Base-by-base conservation (phyloP, 2,113 vertebrate species). In the Vidua chalybeata region DNA sequence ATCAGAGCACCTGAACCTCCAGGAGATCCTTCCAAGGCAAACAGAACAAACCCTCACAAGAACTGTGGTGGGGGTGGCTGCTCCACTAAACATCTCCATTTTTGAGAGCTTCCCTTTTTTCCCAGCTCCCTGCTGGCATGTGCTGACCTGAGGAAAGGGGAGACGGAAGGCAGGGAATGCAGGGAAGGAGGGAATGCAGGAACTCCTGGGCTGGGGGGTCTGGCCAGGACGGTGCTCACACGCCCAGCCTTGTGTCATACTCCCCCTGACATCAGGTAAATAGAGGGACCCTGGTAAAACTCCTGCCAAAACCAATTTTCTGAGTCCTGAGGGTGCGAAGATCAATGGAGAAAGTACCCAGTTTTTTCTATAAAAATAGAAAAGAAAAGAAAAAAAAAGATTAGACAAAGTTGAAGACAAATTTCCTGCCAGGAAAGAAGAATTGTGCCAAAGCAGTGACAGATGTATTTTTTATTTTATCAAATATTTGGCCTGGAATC, bases 381-480 rank as follows among this genome's bases (percentile, higher is more conserved):
- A 62, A 41, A 88, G 20, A 19, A 71, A 59, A n/a, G n/a, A 64
- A 33, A 43, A 30, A 8, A 0, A 7, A 35, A 35, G 35, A 35
- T 48, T 51, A 79, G 48, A 76, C 37, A 22, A 45, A 87, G 56
- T 41, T 51, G 35, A 46, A 75, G 67, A 39, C 4, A 1, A 46
- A 35, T 77, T 66, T 89, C 59, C 46, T 83, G 72, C 71, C 93
- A 85, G 67, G 75, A 64, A 48, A 31, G 30, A 48, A 69, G 48
- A 88, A 61, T 87, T 83, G 75, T 85, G 74, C 93, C 66, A 85
- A 83, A 82, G 76, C 46, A 61, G 35, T 52, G 82, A 67, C 54
- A 83, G 83, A 61, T 90, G 54, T 94, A 59, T 54, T 88, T 93
- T 93, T 84, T 71, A 77, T 87, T 92, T 88, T 88, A 84, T 79